Percentiles rank a stretch among this genome's conserved stretches.
phyloP scores from a whole-genome alignment of 2,888 invertebrate species.

The Salticus scenicus region DNA sequence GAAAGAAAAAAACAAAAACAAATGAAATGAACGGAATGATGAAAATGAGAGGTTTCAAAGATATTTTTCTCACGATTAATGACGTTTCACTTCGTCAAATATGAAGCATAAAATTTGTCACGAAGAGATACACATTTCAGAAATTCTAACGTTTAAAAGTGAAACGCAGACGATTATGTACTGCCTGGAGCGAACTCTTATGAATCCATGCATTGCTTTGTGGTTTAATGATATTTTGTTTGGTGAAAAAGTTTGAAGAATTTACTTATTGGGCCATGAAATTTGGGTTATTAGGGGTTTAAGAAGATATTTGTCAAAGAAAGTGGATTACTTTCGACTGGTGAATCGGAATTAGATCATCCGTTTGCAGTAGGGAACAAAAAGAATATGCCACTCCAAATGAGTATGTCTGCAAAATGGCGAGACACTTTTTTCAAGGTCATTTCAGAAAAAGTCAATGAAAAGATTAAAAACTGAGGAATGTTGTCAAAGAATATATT shows the following conservation, averaged over 20 bases:
- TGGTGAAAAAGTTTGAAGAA: not conserved
- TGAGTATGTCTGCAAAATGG: too few relatives aligned
- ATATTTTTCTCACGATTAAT: not conserved
- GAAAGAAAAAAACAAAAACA: too few relatives aligned
- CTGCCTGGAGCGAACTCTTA: not conserved
- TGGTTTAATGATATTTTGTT: not conserved
- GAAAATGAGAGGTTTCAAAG: not conserved
- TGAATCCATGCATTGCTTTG: constrained; percentile 14
- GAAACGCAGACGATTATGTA: constrained; percentile 1
- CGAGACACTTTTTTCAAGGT: too few relatives aligned
- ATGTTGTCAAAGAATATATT: too few relatives aligned
- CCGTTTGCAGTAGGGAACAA: not conserved
- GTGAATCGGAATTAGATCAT: not conserved
- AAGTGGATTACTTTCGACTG: constrained; percentile 16
- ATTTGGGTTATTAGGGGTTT: constrained; percentile 25
- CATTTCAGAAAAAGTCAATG: too few relatives aligned
- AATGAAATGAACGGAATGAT: constrained; percentile 1
- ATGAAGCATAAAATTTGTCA: not conserved
- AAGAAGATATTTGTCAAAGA: constrained; percentile 5
- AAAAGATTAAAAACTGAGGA: too few relatives aligned
- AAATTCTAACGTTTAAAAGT: not conserved
- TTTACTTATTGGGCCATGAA: constrained; percentile 23
- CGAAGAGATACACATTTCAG: not conserved
- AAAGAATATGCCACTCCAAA: too few relatives aligned
- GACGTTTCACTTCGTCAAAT: not conserved